phyloP scores from a whole-genome alignment of 2,113 vertebrate genomes.

The Pampusana beccarii region DNA sequence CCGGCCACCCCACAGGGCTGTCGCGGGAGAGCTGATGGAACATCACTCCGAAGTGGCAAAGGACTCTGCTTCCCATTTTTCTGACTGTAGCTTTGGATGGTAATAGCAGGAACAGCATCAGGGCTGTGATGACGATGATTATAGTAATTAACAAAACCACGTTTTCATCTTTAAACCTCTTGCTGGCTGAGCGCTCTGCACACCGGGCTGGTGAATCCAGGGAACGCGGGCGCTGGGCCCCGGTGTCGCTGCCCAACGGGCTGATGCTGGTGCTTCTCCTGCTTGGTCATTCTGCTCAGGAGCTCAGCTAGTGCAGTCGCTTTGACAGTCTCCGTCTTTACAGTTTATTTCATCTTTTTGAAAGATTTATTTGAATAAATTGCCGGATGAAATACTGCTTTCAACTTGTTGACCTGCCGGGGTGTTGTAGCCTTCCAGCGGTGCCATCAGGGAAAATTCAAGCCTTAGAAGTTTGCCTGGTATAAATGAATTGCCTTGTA shows the following conservation, averaged over 20 bases:
- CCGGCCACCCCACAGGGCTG: too few relatives aligned
- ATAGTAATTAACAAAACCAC: neutral
- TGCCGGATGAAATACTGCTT: constrained; percentile 26
- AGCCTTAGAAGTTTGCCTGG: constrained; percentile 42
- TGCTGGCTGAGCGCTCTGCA: fast-evolving
- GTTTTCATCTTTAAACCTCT: neutral
- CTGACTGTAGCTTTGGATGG: neutral
- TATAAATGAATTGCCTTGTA: neutral
- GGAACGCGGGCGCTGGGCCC: neutral
- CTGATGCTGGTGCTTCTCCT: neutral
- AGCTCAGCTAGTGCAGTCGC: neutral
- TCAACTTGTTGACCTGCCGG: constrained; percentile 15
- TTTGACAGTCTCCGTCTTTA: neutral
- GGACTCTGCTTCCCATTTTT: neutral
- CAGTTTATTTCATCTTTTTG: neutral
- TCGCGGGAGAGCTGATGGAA: fast-evolving
- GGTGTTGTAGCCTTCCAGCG: constrained; percentile 38
- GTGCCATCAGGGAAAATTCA: constrained; percentile 15
- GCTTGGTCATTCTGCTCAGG: neutral
- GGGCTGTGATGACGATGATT: too few relatives aligned
- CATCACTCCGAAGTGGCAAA: fast-evolving
- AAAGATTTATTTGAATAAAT: constrained; percentile 42
- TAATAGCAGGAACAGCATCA: neutral
- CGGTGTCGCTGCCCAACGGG: fast-evolving
- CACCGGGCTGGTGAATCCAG: neutral